Conservation (phyloP, 2,113 vertebrate species). For the Gymnobelideus leadbeateri region DNA sequence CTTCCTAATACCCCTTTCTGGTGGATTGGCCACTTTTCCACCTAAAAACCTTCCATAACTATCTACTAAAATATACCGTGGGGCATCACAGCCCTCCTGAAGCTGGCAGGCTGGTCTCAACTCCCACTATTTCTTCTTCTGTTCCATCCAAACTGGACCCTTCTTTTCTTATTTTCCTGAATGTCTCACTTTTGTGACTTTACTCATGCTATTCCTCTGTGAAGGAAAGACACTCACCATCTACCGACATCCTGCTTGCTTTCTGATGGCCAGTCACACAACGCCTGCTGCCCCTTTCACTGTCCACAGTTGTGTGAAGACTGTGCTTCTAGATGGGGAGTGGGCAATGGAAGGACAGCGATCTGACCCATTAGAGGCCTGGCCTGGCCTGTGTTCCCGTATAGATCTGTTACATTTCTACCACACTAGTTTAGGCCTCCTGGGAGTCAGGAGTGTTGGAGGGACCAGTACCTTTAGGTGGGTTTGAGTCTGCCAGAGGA, state of each 20-base stretch:
- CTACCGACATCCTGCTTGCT: too few species aligned
- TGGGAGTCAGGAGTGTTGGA: too few species aligned
- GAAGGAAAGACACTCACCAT: too few species aligned
- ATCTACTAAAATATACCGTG: not conserved
- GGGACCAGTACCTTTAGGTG: too few species aligned
- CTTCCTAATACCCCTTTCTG: too few species aligned
- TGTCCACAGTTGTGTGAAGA: too few species aligned
- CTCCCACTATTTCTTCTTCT: not conserved
- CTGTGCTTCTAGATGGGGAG: not conserved
- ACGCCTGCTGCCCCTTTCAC: too few species aligned
- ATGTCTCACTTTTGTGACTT: not conserved
- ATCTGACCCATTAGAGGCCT: not conserved
- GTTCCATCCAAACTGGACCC: conserved; percentile 14
- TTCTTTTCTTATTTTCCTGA: not conserved
- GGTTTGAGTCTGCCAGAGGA: too few species aligned
- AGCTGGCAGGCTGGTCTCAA: not conserved
- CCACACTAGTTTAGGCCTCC: not conserved
- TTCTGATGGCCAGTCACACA: too few species aligned
- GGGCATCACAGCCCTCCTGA: not conserved
- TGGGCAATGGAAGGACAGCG: too few species aligned
- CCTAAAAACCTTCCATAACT: not conserved
- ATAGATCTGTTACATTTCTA: too few species aligned
- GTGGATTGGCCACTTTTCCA: not conserved
- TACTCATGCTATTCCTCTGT: not conserved
- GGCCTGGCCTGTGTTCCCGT: too few species aligned